Percentiles rank a stretch among this genome's conserved stretches.
Evolutionary conservation across 37 sponge, comb jelly and placozoan genomes (phyloP).

Genomic region (Chondrilla cf. caribensis): DNA sequence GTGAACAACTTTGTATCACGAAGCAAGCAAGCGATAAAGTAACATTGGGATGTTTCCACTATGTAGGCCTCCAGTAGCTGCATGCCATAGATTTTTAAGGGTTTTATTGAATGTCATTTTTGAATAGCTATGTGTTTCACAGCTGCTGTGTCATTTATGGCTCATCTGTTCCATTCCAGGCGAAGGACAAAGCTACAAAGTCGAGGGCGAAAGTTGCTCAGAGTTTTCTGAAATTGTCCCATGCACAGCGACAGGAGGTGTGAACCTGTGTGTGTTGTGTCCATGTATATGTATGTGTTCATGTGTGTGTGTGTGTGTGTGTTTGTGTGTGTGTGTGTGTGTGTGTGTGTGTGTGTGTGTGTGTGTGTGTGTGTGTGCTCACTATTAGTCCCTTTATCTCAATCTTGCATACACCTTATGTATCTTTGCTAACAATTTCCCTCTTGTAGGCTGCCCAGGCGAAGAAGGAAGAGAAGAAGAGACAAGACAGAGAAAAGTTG

Average conservation of each 20-base stretch:
- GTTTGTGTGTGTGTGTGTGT: not conserved
- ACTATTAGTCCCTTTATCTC: not conserved
- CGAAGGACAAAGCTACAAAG: constrained; percentile 56
- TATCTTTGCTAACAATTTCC: not conserved
- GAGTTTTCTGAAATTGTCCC: constrained; percentile 51
- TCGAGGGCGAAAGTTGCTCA: constrained; percentile 43
- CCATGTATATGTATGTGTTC: not conserved
- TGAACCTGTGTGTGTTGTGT: not conserved
- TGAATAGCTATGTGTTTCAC: too few species aligned
- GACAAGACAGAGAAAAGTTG: constrained; percentile 68
- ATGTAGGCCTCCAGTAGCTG: too few species aligned
- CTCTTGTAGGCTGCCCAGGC: constrained; percentile 71
- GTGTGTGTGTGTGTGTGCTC: not conserved
- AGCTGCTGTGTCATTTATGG: too few species aligned
- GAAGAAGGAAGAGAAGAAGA: constrained; percentile 67
- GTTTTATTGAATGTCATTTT: too few species aligned
- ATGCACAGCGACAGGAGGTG: constrained; percentile 78
- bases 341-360: not conserved
- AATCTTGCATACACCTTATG: too few species aligned
- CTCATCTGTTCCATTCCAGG: too few species aligned
- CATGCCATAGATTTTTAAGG: too few species aligned
- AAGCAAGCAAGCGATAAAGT: too few species aligned
- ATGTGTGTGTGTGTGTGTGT: not conserved
- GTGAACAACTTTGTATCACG: too few species aligned
- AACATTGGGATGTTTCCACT: too few species aligned